Base-by-base conservation (phyloP, 2,113 vertebrate genomes). In the Carettochelys insculpta region DNA sequence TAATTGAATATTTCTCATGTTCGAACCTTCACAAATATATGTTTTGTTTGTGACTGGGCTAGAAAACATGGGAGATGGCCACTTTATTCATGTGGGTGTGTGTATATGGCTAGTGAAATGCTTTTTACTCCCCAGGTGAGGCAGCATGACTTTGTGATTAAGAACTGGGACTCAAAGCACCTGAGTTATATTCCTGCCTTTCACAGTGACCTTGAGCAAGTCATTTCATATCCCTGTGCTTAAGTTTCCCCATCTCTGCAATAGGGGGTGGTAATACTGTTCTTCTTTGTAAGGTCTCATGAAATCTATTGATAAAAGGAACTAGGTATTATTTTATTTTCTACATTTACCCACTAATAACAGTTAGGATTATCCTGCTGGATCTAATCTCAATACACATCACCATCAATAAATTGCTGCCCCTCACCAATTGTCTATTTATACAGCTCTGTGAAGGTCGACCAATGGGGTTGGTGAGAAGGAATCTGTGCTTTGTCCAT, bases 311-410 rank as follows among this genome's bases (percentile, higher is more conserved):
- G 48, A 51, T 31, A 45, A 38, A 68, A 76, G 29, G 82, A 75
- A 5, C 87, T 93, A 80, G 34, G 27, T 90, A 11, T 61, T 95
- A 5, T 45, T 91, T 94, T 81, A 25, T 22, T 83, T 89, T 80
- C 47, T 81, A 0, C 78, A 27, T 89, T 92, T 88, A 31, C 48
- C 54, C 91, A 90, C n/a, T 85, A 51, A 29, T 80, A 8, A 61
- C 50, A 61, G 20, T 54, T 83, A 31, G 9, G 24, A 19, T 2
- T 77, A 22, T 31, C 16, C 47, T 50, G 9, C 14, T 54, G 47
- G 12, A 52, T 73, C 14, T 68, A 13, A 83, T 88, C 43, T 54
- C 61, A 84, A n/a, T 8, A 22, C 6, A 9, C 5, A 77, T 77
- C 79, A 19, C 16, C 50, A n/a, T 3, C 77, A 81, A 25, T 73